phyloP scores from a whole-genome alignment of 2,113 vertebrate species.

The Haplotaxodon microlepis region DNA sequence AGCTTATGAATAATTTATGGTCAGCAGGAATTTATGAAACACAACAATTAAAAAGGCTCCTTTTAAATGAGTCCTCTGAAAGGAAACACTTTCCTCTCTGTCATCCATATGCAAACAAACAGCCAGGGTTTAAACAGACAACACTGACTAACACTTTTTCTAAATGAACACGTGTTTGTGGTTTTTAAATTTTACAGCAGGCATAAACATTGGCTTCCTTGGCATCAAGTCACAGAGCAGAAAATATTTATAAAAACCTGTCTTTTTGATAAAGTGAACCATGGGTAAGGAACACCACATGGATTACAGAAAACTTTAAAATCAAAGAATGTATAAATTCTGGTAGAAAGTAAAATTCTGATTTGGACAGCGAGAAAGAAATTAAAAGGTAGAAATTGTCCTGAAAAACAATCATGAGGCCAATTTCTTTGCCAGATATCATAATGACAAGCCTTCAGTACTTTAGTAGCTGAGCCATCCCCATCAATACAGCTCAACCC shows the following conservation, averaged over 20 bases:
- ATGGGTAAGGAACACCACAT: not conserved
- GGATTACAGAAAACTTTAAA: too few species aligned
- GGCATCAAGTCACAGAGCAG: not conserved
- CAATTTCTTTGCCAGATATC: not conserved
- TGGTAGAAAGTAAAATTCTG: not conserved
- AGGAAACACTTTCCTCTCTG: not conserved
- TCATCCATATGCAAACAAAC: not conserved
- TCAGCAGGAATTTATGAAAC: not conserved
- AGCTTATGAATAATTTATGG: not conserved
- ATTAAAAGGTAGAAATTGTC: not conserved
- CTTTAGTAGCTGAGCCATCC: not conserved
- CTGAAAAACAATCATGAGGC: not conserved
- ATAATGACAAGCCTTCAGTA: not conserved
- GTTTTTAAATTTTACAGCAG: not conserved
- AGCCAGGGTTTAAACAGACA: not conserved
- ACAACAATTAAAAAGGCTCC: not conserved
- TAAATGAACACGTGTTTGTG: not conserved
- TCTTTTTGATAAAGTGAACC: not conserved
- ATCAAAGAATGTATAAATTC: not conserved
- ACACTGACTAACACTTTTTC: not conserved
- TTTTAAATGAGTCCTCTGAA: not conserved
- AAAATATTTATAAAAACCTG: not conserved
- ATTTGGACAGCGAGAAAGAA: not conserved
- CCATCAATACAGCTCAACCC: not conserved
- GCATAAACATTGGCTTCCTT: not conserved